Base-by-base conservation (phyloP, 2,797 vertebrate species). In the Triplophysa bombifrons region DNA sequence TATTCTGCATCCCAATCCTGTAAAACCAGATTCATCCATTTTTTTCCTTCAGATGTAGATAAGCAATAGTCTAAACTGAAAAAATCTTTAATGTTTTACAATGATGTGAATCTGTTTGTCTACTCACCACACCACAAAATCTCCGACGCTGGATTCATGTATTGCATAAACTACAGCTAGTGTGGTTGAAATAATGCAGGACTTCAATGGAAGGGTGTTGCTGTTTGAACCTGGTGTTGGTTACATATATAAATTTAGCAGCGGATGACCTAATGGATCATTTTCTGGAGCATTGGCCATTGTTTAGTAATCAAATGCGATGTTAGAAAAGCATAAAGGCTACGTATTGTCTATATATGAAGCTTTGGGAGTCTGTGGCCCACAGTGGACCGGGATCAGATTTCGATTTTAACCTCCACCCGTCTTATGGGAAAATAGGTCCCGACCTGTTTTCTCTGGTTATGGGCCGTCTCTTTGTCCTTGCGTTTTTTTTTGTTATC, bases 381-480 rank as follows among this genome's bases (percentile, higher is more conserved):
- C 16, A 10, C 46, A 55, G 8, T 14, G 17, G 34, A n/a, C 16
- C 16, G 19, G 55, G 48, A 12, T 77, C 66, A 50, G 13, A 41
- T 77, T 60, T 67, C 19, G 3, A 13, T 38, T 41, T 38, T 34
- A 61, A 19, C 14, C 41, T 38, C n/a, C 20, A 20, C n/a, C 30
- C 2, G 5, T 34, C 27, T 63, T 8, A 38, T 50, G n/a, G 75
- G 38, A 61, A 69, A 69, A 19, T 34, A 48, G 66, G 53, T 34
- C 53, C n/a, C 69, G 41, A 48, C 65, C 65, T 68, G 4, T 19
- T 58, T 58, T 69, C 74, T 67, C 38, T 46, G 38, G 38, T 50
- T 5, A 22, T 61, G 55, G 44, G 20, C 5, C 1, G 17, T 27
- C 1, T 66, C 64, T 58, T 60, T 38, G 17, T 46, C 4, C 41